Percentiles rank a stretch among this genome's conserved stretches.
phyloP scores from a whole-genome alignment of 2,888 invertebrate genomes.

The Drosophila testacea region DNA sequence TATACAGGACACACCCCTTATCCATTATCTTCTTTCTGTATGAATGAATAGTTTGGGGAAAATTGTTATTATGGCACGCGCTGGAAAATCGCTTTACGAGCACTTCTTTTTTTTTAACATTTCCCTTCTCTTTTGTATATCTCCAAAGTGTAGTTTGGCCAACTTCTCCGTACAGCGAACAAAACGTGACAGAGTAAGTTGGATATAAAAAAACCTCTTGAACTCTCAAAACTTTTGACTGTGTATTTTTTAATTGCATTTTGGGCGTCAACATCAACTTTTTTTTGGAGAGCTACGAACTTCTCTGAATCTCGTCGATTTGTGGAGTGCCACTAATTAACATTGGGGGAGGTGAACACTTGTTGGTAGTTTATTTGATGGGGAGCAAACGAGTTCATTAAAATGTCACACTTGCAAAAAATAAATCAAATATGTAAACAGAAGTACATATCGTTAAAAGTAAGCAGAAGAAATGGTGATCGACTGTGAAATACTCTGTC shows the following conservation, averaged over 20 bases:
- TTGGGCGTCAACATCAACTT: slow-evolving; percentile 34
- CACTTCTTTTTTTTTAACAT: slow-evolving; percentile 15
- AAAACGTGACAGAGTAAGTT: slow-evolving; percentile 50
- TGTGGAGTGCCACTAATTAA: slow-evolving; percentile 41
- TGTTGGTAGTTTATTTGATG: slow-evolving; percentile 29
- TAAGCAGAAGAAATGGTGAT: background rate
- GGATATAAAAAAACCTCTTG: slow-evolving; percentile 30
- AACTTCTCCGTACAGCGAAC: slow-evolving; percentile 29
- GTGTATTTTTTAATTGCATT: slow-evolving; percentile 48
- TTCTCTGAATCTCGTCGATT: slow-evolving; percentile 28
- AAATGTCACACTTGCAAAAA: slow-evolving; percentile 44
- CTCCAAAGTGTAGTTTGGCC: slow-evolving; percentile 1
- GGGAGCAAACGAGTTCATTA: slow-evolving; percentile 61
- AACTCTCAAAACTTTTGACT: slow-evolving; percentile 43
- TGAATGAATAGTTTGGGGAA: slow-evolving; percentile 61
- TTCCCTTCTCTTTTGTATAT: background rate
- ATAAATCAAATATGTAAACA: slow-evolving; percentile 19
- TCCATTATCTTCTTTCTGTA: slow-evolving; percentile 13
- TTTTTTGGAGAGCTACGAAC: slow-evolving; percentile 6
- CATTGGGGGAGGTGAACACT: slow-evolving; percentile 20
- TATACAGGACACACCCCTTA: slow-evolving; percentile 10
- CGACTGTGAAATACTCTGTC: background rate
- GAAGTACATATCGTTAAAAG: background rate
- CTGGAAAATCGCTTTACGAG: slow-evolving; percentile 56
- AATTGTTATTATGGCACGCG: slow-evolving; percentile 64